Conservation (phyloP, 1,140 invertebrate species). For the Micrasema minimum region DNA sequence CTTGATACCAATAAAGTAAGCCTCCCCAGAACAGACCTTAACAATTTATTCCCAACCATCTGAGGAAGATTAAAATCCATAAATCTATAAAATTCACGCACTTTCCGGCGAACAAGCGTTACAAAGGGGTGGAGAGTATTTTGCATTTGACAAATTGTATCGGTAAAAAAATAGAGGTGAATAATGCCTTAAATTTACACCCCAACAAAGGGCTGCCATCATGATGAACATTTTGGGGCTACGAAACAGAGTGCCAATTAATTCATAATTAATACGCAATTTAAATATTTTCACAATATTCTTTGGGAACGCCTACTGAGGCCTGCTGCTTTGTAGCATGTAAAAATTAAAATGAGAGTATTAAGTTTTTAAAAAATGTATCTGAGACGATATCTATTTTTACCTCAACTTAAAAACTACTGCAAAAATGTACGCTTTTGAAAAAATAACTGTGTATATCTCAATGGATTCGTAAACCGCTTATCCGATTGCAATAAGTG, state of each 20-base stretch:
- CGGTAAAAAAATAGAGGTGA: background rate
- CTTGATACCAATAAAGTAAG: too few relatives aligned
- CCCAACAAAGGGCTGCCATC: background rate
- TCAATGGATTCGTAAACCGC: too few relatives aligned
- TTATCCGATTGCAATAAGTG: too few relatives aligned
- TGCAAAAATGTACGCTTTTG: too few relatives aligned
- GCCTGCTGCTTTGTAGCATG: too few relatives aligned
- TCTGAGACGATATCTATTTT: too few relatives aligned
- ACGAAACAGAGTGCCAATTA: constrained; percentile 13
- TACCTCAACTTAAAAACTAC: too few relatives aligned
- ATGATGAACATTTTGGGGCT: background rate
- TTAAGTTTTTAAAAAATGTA: too few relatives aligned
- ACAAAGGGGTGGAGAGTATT: constrained; percentile 13
- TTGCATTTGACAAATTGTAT: constrained; percentile 29
- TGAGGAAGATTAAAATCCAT: background rate
- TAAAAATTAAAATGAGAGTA: too few relatives aligned
- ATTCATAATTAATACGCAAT: constrained; percentile 19
- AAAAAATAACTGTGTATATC: too few relatives aligned
- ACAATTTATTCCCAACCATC: background rate
- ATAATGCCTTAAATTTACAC: constrained; percentile 20
- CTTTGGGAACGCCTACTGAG: too few relatives aligned
- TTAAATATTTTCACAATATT: constrained; percentile 9
- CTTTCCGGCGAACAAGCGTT: background rate
- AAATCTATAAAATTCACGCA: constrained; percentile 6
- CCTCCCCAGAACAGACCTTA: too few relatives aligned